A percentile compares a stretch with the other conserved stretches of the same genome.
phyloP scores from a whole-genome alignment of 2,797 vertebrate genomes.

The Rhincodon typus region DNA sequence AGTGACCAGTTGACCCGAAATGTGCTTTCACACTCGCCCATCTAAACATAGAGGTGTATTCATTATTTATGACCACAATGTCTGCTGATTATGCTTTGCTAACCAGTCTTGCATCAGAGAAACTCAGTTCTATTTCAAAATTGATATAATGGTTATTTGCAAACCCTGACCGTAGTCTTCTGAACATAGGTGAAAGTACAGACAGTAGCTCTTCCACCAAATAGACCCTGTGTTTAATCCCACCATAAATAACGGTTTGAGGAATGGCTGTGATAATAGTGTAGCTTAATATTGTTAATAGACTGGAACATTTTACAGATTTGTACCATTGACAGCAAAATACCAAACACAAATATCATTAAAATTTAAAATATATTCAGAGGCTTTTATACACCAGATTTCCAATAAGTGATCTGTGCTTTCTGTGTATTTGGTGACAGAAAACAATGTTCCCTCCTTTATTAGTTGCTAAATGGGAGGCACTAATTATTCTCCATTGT shows the following conservation, averaged over 20 bases:
- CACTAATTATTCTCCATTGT: not conserved
- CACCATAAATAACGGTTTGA: not conserved
- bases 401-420: not conserved
- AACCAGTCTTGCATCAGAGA: not conserved
- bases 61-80: not conserved
- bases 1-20: not conserved
- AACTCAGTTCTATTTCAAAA: not conserved
- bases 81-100: not conserved
- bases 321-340: not conserved
- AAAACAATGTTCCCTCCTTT: not conserved
- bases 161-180: not conserved
- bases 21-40: not conserved
- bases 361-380: not conserved
- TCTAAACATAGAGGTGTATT: not conserved
- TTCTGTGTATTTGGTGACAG: not conserved
- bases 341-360: not conserved
- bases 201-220: not conserved
- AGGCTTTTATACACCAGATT: not conserved
- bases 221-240: not conserved
- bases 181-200: not conserved
- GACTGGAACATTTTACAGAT: not conserved
- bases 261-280: not conserved
- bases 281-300: not conserved
- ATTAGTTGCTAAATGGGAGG: not conserved
- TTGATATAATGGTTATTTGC: not conserved